Evolutionary conservation across 1,140 invertebrate genomes (phyloP), one percentile per base, ranked within the genome.

Genomic region (Polypedilum vanderplanki): DNA sequence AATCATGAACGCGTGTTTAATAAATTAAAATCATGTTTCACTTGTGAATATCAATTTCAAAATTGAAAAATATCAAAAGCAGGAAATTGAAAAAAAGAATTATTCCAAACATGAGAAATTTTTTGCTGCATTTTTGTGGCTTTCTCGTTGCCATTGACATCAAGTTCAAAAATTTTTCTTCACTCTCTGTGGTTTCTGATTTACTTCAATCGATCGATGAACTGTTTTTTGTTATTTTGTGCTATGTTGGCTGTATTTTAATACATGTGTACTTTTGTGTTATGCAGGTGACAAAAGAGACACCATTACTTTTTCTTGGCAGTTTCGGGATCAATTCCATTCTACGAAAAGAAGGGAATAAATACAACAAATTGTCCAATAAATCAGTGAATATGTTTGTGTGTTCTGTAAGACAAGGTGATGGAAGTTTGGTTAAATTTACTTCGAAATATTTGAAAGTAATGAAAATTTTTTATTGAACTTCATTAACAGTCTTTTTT

Each of bases 81-180:
- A 70, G 65, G 65, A 70, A 70, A 70, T 70, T 70, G 65, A 70
- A 70, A 70, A 70, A 70, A 70, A 18, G 3, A 20, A 70, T 70
- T 33, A 33, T 33, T 70, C 20, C 18, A 18, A 70, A 18, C 65
- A 22, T 70, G 65, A 70, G 65, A 70, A 22, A 57, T 57, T 57
- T 57, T 57, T 57, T 57, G 10, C 46, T 57, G 46, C 65, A 70
- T 70, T 70, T 22, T 70, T 70, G 65, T 70, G 65, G 20, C 65
- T 70, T 70, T 70, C 4, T 12, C 46, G 46, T 57, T 57, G 46
- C 46, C 12, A 57, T 57, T 57, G 46, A 57, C 46, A 57, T 57
- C 46, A n/a, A 57, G 46, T 57, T 57, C 46, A 57, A 57, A n/a
- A n/a, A n/a, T 57, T 4, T 12, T n/a, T 15, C 12, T 57, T 57